phyloP scores from a whole-genome alignment of 2,888 invertebrate genomes.

The Tipula confusa region DNA sequence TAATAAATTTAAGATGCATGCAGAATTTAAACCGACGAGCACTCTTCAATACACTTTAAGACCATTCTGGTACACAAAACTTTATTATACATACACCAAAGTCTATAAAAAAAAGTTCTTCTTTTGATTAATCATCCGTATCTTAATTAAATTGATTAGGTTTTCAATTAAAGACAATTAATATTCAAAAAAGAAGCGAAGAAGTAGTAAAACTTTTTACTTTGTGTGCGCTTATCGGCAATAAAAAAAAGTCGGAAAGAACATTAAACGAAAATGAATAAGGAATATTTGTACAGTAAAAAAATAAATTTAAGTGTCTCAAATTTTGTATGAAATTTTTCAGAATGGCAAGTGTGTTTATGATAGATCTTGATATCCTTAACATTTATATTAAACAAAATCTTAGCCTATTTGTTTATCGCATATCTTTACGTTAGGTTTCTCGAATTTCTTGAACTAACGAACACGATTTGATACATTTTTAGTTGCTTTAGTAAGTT shows the following conservation, averaged over 20 bases:
- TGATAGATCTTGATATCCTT: no score
- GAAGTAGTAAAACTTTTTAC: neutral
- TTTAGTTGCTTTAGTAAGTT: no score
- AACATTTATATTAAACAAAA: no score
- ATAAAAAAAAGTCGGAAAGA: neutral
- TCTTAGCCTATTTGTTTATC: no score
- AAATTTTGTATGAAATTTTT: no score
- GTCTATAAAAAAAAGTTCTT: neutral
- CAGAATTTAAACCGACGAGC: neutral
- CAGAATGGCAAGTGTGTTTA: no score
- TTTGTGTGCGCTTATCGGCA: neutral
- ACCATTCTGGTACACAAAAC: neutral
- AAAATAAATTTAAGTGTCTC: neutral
- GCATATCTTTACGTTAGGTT: no score
- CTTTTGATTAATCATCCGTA: constrained; percentile 16
- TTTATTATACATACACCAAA: neutral
- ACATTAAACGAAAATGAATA: neutral
- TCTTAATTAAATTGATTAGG: constrained; percentile 5
- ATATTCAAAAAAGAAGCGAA: neutral
- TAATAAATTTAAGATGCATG: neutral
- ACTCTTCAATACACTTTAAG: neutral
- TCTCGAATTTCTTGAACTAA: no score
- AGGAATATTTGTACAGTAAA: neutral
- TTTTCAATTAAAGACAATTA: constrained; percentile 20
- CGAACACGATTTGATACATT: no score